Percentiles rank a stretch among this genome's conserved stretches.
These are phyloP conservation scores for Drosophila sulfurigaster DNA, from an alignment of 1,140 invertebrate genomes.

Conservation along the genomic window DNA sequence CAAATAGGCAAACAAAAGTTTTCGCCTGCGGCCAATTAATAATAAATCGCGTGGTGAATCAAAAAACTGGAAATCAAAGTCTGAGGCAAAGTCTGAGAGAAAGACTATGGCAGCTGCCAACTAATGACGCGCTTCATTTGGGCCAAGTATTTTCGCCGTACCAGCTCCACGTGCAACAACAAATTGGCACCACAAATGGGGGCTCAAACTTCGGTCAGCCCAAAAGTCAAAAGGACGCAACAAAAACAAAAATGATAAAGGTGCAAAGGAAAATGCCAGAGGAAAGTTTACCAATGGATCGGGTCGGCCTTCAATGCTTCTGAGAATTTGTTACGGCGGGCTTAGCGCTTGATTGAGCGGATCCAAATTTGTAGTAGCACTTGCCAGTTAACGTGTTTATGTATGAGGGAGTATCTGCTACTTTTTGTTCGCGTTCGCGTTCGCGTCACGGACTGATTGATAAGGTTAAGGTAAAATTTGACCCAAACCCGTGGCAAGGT, in stretches of 20 bases:
- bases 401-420: not conserved
- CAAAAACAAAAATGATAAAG: slow-evolving; percentile 59
- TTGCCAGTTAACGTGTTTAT: slow-evolving; percentile 2
- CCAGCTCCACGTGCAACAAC: slow-evolving; percentile 69
- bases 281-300: slow-evolving; percentile 56
- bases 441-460: slow-evolving; percentile 59
- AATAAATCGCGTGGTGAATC: slow-evolving; percentile 62
- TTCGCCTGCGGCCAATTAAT: slow-evolving; percentile 69
- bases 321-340: slow-evolving; percentile 27
- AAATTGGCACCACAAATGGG: slow-evolving; percentile 70
- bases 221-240: slow-evolving; percentile 59
- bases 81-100: slow-evolving; percentile 4
- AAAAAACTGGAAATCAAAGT: slow-evolving; percentile 51
- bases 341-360: slow-evolving; percentile 75
- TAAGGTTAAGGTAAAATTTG: slow-evolving; percentile 59
- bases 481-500: slow-evolving; percentile 20
- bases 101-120: slow-evolving; percentile 29
- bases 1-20: slow-evolving; percentile 69
- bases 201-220: slow-evolving; percentile 49
- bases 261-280: slow-evolving; percentile 37
- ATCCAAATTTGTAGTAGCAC: slow-evolving; percentile 34
- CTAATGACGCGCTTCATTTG: slow-evolving; percentile 78
- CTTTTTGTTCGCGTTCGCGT: not conserved
- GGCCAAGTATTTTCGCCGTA: slow-evolving; percentile 5
- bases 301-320: slow-evolving; percentile 23